phyloP scores from a whole-genome alignment of 2,888 invertebrate genomes.

The Eledona agricola region DNA sequence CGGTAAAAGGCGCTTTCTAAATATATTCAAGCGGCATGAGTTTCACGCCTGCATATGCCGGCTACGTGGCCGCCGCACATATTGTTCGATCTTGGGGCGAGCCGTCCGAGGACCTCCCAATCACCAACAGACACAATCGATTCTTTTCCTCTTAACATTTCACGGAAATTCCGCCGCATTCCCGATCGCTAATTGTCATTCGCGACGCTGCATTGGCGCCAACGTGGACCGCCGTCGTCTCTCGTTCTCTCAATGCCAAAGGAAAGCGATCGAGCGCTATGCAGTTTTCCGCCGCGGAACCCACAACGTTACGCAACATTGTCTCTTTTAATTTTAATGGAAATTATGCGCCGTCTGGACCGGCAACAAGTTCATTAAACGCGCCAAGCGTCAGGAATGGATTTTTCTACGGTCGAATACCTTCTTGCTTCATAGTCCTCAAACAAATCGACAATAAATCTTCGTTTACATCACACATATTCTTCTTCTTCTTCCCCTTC shows the following conservation, averaged over 20 bases:
- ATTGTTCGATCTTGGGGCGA: slow-evolving; percentile 7
- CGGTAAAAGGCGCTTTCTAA: slow-evolving; percentile 26
- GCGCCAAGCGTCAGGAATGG: slow-evolving; percentile 7
- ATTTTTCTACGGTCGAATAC: slow-evolving; percentile 6
- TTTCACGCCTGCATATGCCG: slow-evolving; percentile 44
- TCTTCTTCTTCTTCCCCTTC: slow-evolving; percentile 1
- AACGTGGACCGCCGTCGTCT: too few relatives aligned
- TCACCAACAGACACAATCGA: too few relatives aligned
- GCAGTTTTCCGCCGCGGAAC: slow-evolving; percentile 1
- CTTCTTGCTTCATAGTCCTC: slow-evolving; percentile 3
- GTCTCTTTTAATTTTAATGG: slow-evolving; percentile 3
- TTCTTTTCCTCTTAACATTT: too few relatives aligned
- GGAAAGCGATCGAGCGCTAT: background rate
- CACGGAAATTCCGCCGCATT: too few relatives aligned
- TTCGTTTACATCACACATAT: slow-evolving; percentile 1
- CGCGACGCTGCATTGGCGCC: too few relatives aligned
- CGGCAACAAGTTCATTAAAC: slow-evolving; percentile 25
- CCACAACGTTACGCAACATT: slow-evolving; percentile 29
- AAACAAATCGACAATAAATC: slow-evolving; percentile 12
- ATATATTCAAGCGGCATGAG: slow-evolving; percentile 40
- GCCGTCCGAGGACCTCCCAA: too few relatives aligned
- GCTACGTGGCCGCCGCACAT: slow-evolving; percentile 43
- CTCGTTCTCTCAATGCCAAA: slow-evolving; percentile 4
- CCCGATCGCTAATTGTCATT: too few relatives aligned
- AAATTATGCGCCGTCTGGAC: slow-evolving; percentile 4